Evolutionary conservation across 2,888 invertebrate genomes (phyloP), one percentile per base, ranked within the genome.

Genomic region (Clunio marinus): DNA sequence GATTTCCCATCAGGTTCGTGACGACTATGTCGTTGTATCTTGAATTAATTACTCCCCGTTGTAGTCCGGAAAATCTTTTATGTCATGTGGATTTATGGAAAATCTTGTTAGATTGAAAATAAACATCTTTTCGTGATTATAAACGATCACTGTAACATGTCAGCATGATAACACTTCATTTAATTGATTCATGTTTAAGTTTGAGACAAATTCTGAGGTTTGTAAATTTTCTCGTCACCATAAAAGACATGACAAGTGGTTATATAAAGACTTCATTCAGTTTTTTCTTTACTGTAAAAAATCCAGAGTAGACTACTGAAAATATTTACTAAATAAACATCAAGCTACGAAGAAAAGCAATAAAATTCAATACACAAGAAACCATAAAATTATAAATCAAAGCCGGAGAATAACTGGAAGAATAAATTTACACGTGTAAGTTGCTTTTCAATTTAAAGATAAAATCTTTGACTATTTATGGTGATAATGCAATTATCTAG

Each of bases 321-420:
- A 63, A 45, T 63, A 63, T 63, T 63, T 63, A 63, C 63, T 63
- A 63, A 63, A 63, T 20, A 63, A 63, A 63, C 63, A 63, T 45
- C 20, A 17, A 24, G 1, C 45, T 63, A 63, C 63, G 45, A 45
- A 27, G 63, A 63, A 63, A 63, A 63, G 37, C 15, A 13, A 63
- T 63, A 63, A 63, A 63, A 63, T 25, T 15, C 15, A 45, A 60
- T 60, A 60, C 60, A 60, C 35, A 35, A 13, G 35, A 28, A 32
- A 10, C 10, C 20, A 59, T 60, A 5, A 2, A 20, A 28, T 15
- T n/a, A 57, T 13, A 27, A 57, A 27, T 25, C n/a, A 25, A 13
- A n/a, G 57, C 13, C 15, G 58, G 2, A 25, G 25, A 57, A 27
- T 7, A 32, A 10, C 32, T 4, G 10, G 4, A 7, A 17, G 17